Evolutionary conservation across 2,888 invertebrate species (phyloP).

Genomic region (Andrena haemorrhoa): DNA sequence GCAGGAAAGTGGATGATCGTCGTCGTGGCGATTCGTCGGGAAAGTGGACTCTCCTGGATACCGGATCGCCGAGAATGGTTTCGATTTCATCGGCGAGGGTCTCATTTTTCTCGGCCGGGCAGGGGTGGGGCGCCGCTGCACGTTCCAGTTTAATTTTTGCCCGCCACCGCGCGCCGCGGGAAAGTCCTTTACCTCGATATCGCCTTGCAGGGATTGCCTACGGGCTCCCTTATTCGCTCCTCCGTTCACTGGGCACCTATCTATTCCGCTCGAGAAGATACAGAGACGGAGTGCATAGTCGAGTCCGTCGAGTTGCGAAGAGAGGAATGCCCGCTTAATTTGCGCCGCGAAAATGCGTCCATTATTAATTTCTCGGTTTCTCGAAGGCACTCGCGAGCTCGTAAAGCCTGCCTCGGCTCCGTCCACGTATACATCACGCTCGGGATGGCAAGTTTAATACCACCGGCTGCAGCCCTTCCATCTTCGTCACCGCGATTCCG

Average conservation of each 20-base stretch:
- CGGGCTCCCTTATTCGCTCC: not conserved
- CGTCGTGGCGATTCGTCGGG: constrained; percentile 64
- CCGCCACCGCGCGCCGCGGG: constrained; percentile 9
- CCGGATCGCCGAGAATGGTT: constrained; percentile 66
- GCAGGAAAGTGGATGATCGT: constrained; percentile 68
- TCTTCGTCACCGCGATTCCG: constrained; percentile 13
- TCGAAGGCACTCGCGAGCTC: constrained; percentile 26
- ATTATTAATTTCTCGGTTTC: constrained; percentile 52
- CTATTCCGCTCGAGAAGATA: not conserved
- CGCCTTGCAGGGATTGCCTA: constrained; percentile 8
- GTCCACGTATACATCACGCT: constrained; percentile 35
- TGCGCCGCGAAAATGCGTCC: constrained; percentile 22
- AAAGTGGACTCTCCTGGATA: constrained; percentile 67
- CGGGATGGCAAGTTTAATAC: constrained; percentile 46
- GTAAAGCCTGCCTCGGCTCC: constrained; percentile 29
- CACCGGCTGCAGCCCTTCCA: constrained; percentile 11
- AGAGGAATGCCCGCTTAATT: constrained; percentile 31
- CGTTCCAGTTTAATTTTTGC: constrained; percentile 60
- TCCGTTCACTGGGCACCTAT: not conserved
- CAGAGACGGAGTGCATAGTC: not conserved
- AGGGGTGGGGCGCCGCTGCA: constrained; percentile 13
- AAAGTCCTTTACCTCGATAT: constrained; percentile 40
- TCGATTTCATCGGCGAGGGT: constrained; percentile 69
- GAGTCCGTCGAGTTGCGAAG: constrained; percentile 24
- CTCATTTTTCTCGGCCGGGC: constrained; percentile 57